A percentile compares a stretch with the other conserved stretches of the same genome.
Evolutionary conservation across 1,140 invertebrate genomes (phyloP).

Genomic region (Adoxophyes honmai): DNA sequence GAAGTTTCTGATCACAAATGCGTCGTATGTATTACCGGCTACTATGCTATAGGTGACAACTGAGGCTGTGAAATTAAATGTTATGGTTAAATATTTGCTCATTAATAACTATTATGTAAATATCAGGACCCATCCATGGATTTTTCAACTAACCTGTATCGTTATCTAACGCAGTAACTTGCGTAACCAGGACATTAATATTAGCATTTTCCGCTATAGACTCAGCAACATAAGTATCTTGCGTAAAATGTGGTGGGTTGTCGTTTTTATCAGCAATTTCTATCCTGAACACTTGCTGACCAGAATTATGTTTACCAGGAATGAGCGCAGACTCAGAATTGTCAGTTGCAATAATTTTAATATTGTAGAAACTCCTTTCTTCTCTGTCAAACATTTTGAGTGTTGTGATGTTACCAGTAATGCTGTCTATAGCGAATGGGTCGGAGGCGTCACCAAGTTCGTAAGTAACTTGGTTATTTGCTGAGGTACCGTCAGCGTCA

Average conservation of each 20-base stretch:
- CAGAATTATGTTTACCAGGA: constrained; percentile 83
- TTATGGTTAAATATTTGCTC: not conserved
- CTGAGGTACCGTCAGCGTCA: constrained; percentile 90
- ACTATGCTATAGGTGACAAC: constrained; percentile 89
- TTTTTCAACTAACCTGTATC: constrained; percentile 79
- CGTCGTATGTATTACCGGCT: constrained; percentile 86
- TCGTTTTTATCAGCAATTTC: constrained; percentile 95
- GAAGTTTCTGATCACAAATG: constrained; percentile 86
- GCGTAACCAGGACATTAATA: constrained; percentile 86
- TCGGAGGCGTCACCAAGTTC: constrained; percentile 83
- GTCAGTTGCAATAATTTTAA: constrained; percentile 91
- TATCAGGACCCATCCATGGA: too few species aligned
- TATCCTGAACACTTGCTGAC: constrained; percentile 88
- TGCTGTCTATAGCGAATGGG: constrained; percentile 86
- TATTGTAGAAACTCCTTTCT: constrained; percentile 85
- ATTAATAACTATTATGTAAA: not conserved
- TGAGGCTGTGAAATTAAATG: constrained; percentile 77
- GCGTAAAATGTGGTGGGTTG: constrained; percentile 88
- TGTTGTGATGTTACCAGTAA: constrained; percentile 92
- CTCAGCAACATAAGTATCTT: constrained; percentile 85
- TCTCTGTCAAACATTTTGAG: constrained; percentile 88
- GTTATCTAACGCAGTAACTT: constrained; percentile 88
- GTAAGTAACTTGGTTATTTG: constrained; percentile 89
- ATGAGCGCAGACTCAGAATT: constrained; percentile 89
- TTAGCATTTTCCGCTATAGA: constrained; percentile 90